These are phyloP conservation scores for Apamea sordens DNA, from an alignment of 2,888 invertebrate species.

Conservation along the genomic window DNA sequence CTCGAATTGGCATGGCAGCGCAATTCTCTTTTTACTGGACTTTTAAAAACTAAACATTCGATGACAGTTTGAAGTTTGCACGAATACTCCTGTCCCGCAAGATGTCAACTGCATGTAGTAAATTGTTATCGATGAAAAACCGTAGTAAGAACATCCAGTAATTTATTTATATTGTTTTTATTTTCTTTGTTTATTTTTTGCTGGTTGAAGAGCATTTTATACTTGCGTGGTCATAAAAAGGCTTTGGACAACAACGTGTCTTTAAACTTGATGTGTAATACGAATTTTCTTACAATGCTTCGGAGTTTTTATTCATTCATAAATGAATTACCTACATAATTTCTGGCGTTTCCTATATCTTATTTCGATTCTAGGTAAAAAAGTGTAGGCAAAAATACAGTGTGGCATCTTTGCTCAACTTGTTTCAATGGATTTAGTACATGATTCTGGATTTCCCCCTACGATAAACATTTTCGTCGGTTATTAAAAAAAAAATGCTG, in stretches of 20 bases:
- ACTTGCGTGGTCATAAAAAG: conserved; percentile 44
- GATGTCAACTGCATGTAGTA: conserved; percentile 51
- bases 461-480: too few species aligned
- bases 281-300: conserved; percentile 15
- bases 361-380: background rate
- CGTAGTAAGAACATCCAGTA: conserved; percentile 45
- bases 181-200: conserved; percentile 41
- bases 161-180: conserved; percentile 45
- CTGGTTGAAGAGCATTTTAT: conserved; percentile 31
- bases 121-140: conserved; percentile 56
- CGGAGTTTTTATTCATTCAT: conserved; percentile 10
- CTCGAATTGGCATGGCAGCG: conserved; percentile 38
- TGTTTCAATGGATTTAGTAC: too few species aligned
- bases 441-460: too few species aligned
- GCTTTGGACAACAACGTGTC: conserved; percentile 27
- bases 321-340: background rate
- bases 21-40: conserved; percentile 38
- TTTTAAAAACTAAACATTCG: conserved; percentile 48
- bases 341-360: conserved; percentile 20
- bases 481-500: too few species aligned
- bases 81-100: conserved; percentile 37
- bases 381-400: background rate
- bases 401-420: too few species aligned
- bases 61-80: conserved; percentile 54
- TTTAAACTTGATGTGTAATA: conserved; percentile 36